These are phyloP conservation scores for Xestobium rufovillosum DNA, from an alignment of 2,888 invertebrate genomes.

Conservation along the genomic window DNA sequence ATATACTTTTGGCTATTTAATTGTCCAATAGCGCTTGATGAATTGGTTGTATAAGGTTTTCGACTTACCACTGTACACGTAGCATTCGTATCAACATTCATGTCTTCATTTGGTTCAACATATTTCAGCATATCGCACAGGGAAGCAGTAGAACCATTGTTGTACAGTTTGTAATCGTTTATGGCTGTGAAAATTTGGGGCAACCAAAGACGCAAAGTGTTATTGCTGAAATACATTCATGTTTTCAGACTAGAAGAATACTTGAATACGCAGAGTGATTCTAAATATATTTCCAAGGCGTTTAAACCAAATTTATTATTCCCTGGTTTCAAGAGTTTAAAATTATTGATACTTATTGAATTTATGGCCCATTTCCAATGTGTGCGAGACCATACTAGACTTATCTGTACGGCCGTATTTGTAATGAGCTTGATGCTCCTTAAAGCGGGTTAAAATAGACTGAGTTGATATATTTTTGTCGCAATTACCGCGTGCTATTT, in stretches of 20 bases:
- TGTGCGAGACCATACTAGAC: too few relatives aligned
- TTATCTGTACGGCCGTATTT: too few relatives aligned
- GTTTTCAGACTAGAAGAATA: constrained; percentile 37
- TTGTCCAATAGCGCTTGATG: constrained; percentile 4
- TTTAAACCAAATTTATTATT: too few relatives aligned
- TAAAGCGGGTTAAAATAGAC: too few relatives aligned
- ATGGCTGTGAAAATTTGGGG: constrained; percentile 77
- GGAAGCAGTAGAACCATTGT: constrained; percentile 35
- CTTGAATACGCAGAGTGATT: too few relatives aligned
- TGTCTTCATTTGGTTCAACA: constrained; percentile 28
- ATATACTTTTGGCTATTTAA: constrained; percentile 15
- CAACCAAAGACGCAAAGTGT: constrained; percentile 78
- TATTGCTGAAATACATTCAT: constrained; percentile 43
- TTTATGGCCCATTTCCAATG: too few relatives aligned
- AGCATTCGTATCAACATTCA: constrained; percentile 23
- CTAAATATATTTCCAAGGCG: too few relatives aligned
- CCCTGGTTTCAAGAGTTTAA: too few relatives aligned
- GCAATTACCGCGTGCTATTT: too few relatives aligned
- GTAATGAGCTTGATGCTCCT: too few relatives aligned
- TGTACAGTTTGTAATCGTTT: constrained; percentile 34
- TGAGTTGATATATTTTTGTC: too few relatives aligned
- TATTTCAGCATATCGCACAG: constrained; percentile 48
- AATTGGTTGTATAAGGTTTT: not conserved
- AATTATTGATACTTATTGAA: too few relatives aligned
- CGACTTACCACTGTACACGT: constrained; percentile 37